Evolutionary conservation across 2,888 invertebrate species (phyloP).

Genomic region (Boloria euphrosyne): DNA sequence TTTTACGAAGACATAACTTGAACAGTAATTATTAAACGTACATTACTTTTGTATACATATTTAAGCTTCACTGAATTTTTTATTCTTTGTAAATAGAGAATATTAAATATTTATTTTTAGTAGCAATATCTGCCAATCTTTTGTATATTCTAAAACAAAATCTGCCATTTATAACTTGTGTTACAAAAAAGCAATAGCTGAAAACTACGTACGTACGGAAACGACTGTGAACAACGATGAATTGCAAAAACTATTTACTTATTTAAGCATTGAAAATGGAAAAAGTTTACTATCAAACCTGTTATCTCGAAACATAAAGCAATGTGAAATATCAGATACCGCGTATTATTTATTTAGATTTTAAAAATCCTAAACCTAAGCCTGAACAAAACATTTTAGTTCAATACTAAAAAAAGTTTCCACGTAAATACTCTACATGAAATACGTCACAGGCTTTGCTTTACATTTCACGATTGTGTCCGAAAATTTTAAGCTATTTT

Average conservation of each 20-base stretch:
- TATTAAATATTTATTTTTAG: too few species aligned
- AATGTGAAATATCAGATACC: conserved; percentile 35
- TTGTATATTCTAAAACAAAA: not conserved
- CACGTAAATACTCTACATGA: conserved; percentile 43
- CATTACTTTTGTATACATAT: too few species aligned
- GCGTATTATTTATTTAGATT: conserved; percentile 41
- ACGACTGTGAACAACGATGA: conserved; percentile 5
- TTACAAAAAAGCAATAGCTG: not conserved
- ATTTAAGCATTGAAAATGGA: conserved; percentile 22
- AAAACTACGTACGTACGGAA: conserved; percentile 6
- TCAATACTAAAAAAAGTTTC: conserved; percentile 42
- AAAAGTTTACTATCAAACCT: conserved; percentile 18
- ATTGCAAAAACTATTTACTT: conserved; percentile 21
- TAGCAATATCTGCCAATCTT: too few species aligned
- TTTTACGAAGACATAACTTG: too few species aligned
- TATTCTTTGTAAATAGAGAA: too few species aligned
- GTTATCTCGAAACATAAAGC: conserved; percentile 32
- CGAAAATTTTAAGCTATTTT: conserved; percentile 43
- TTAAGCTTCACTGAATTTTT: too few species aligned
- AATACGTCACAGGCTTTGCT: conserved; percentile 44
- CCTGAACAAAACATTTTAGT: conserved; percentile 45
- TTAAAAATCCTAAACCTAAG: conserved; percentile 42
- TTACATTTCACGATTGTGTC: conserved; percentile 41
- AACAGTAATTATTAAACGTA: too few species aligned
- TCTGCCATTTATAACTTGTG: not conserved